Evolutionary conservation across 2,113 vertebrate species (phyloP).

Genomic region (Coracopsis vasa): DNA sequence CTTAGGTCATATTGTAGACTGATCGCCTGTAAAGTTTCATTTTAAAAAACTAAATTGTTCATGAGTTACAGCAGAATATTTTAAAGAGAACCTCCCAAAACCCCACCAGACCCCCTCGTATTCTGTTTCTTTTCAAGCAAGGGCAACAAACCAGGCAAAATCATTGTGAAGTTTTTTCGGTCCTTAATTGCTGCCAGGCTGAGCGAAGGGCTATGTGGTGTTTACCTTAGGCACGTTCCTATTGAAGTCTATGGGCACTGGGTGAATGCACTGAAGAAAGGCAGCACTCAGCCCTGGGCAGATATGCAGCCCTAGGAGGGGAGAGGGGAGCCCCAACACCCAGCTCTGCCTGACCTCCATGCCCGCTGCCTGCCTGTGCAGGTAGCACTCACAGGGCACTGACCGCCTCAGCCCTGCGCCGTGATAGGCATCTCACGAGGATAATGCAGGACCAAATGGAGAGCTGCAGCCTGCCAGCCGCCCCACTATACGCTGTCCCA

Average conservation of each 20-base stretch:
- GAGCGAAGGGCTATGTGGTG: not conserved
- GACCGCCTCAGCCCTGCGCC: not conserved
- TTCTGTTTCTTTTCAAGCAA: constrained; percentile 33
- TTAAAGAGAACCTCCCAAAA: not conserved
- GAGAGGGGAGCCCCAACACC: not conserved
- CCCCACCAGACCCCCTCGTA: not conserved
- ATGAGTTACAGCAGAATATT: constrained; percentile 12
- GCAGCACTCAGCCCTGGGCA: not conserved
- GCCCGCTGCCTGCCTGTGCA: not conserved
- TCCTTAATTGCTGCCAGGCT: not conserved
- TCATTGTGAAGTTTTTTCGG: not conserved
- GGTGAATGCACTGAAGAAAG: not conserved
- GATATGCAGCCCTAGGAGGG: not conserved
- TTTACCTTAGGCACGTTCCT: rapidly evolving
- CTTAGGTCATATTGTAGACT: not conserved
- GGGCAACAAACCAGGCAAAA: not conserved
- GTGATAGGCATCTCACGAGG: rapidly evolving
- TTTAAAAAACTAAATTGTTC: constrained; percentile 34
- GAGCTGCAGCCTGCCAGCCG: not conserved
- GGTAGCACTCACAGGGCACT: rapidly evolving
- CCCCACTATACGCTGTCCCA: rapidly evolving
- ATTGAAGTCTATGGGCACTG: rapidly evolving
- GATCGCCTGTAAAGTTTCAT: constrained; percentile 7
- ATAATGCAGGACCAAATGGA: not conserved
- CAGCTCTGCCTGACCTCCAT: not conserved